A percentile compares a stretch with the other conserved stretches of the same genome.
Conservation (phyloP, 2,888 invertebrate genomes). For the Eristalis tenax region DNA sequence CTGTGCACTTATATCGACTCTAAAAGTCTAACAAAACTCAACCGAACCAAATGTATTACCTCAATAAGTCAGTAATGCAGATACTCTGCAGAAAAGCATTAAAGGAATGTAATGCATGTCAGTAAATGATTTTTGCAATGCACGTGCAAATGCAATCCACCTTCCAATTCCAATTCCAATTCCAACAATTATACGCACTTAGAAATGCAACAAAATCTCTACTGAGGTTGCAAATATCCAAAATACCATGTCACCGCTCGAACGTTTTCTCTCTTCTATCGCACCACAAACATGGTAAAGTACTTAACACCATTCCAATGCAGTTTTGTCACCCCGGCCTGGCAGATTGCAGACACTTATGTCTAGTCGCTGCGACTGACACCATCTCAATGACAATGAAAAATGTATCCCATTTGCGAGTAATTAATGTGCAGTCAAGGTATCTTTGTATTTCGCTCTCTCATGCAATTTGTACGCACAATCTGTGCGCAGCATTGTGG, state of each 20-base stretch:
- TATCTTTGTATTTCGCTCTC: background rate
- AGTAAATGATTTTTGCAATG: background rate
- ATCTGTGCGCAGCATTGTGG: background rate
- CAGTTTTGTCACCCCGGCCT: slow-evolving; percentile 54
- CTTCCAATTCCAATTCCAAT: background rate
- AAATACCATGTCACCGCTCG: slow-evolving; percentile 6
- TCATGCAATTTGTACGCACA: slow-evolving; percentile 43
- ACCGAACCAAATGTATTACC: too few relatives aligned
- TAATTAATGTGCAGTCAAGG: slow-evolving; percentile 58
- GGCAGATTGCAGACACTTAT: slow-evolving; percentile 49
- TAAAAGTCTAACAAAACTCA: too few relatives aligned
- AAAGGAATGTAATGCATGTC: background rate
- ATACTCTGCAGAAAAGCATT: background rate
- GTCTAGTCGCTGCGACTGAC: slow-evolving; percentile 27
- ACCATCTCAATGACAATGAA: slow-evolving; percentile 51
- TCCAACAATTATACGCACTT: background rate
- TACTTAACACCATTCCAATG: slow-evolving; percentile 56
- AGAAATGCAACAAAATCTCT: background rate
- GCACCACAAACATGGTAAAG: slow-evolving; percentile 41
- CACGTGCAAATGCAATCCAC: background rate
- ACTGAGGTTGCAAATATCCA: background rate
- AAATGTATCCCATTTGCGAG: slow-evolving; percentile 48
- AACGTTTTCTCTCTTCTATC: background rate
- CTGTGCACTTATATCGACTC: too few relatives aligned
- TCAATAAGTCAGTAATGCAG: background rate